Evolutionary conservation across 2,888 invertebrate genomes (phyloP).

Genomic region (Panopea generosa): DNA sequence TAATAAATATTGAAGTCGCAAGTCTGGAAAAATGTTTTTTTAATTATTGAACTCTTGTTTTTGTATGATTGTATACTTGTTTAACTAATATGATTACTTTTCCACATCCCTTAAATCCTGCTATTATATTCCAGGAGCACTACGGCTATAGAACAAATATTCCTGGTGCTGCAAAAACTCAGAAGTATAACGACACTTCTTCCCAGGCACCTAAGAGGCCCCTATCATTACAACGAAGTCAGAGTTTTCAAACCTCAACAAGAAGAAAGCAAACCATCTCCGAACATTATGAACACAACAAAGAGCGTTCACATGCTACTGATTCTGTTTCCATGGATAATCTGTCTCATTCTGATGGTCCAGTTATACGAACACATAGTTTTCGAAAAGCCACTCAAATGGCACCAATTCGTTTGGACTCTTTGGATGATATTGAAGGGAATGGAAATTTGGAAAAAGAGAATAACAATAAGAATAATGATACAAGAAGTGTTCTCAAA

Average conservation of each 20-base stretch:
- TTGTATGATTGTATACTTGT: too few species aligned
- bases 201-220: slow-evolving; percentile 31
- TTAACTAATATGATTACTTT: too few species aligned
- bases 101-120: background rate
- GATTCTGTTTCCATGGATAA: slow-evolving; percentile 52
- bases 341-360: slow-evolving; percentile 49
- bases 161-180: slow-evolving; percentile 6
- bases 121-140: slow-evolving; percentile 23
- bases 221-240: slow-evolving; percentile 50
- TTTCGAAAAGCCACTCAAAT: slow-evolving; percentile 75
- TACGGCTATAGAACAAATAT: slow-evolving; percentile 27
- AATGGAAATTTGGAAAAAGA: background rate
- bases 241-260: slow-evolving; percentile 76
- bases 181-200: background rate
- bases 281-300: background rate
- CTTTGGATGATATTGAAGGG: slow-evolving; percentile 42
- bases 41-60: too few species aligned
- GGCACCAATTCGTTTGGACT: slow-evolving; percentile 71
- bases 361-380: slow-evolving; percentile 71
- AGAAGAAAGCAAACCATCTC: background rate
- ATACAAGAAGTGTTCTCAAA: slow-evolving; percentile 18
- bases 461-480: background rate
- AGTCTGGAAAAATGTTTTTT: too few species aligned
- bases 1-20: too few species aligned
- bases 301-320: slow-evolving; percentile 12